phyloP scores from a whole-genome alignment of 2,888 invertebrate genomes.

The Polyommatus iphigenia region DNA sequence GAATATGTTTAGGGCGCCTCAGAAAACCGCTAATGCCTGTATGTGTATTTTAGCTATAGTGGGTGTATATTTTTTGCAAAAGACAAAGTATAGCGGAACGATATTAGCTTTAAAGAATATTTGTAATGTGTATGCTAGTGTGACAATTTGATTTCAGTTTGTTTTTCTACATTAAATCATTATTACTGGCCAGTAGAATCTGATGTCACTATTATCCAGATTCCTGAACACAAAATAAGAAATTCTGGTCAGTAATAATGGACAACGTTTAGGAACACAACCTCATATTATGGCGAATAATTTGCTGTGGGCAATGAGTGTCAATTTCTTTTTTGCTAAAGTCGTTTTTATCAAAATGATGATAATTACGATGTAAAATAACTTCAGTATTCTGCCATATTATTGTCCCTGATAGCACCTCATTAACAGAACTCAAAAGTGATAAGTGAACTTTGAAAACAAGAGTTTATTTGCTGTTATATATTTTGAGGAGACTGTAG shows the following conservation, averaged over 20 bases:
- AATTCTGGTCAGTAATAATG: not conserved
- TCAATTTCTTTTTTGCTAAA: not conserved
- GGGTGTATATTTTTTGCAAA: constrained; percentile 12
- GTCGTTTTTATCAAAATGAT: not conserved
- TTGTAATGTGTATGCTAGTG: constrained; percentile 28
- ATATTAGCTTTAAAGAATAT: constrained; percentile 30
- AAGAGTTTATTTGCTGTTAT: not conserved
- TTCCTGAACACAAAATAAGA: not conserved
- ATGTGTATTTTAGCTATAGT: not conserved
- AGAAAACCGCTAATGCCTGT: not conserved
- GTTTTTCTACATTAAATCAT: constrained; percentile 7
- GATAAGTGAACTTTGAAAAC: not conserved
- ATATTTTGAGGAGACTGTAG: not conserved
- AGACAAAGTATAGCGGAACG: not conserved
- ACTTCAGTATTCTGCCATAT: not conserved
- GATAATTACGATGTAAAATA: not conserved
- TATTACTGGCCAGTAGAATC: not conserved
- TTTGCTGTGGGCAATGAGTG: not conserved
- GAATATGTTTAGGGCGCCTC: not conserved
- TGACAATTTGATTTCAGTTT: not conserved
- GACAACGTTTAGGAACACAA: not conserved
- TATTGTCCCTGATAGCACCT: not conserved
- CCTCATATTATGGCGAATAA: not conserved
- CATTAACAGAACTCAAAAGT: not conserved
- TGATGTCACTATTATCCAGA: not conserved